Evolutionary conservation across 2,113 vertebrate species (phyloP).

Genomic region (Illadopsis cleaveri): DNA sequence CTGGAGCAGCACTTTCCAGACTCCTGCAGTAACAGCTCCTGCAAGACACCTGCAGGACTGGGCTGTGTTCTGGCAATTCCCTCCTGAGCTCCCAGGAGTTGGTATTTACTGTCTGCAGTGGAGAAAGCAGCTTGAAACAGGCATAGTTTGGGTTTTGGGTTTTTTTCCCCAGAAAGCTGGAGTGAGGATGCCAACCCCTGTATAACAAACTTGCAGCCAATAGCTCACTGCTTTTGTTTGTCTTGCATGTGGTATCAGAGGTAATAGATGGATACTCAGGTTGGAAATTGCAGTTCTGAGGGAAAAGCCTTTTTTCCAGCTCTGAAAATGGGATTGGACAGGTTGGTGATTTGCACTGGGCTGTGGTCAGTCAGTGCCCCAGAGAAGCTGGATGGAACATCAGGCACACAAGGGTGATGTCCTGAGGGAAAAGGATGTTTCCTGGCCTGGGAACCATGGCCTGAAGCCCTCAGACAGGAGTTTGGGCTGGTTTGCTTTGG

Average conservation of each 20-base stretch:
- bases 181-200: neutral
- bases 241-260: neutral
- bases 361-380: neutral
- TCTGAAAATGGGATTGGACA: fast-evolving
- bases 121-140: neutral
- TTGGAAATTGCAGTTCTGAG: neutral
- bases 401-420: neutral
- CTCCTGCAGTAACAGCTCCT: neutral
- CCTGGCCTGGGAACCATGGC: fast-evolving
- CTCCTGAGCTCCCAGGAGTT: neutral
- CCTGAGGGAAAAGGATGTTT: neutral
- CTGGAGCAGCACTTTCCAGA: neutral
- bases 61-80: neutral
- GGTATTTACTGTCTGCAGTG: neutral
- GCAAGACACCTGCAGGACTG: neutral
- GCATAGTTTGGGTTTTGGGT: neutral
- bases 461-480: neutral
- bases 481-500: neutral
- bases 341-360: neutral
- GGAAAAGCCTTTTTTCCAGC: neutral
- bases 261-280: neutral
- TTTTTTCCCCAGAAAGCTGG: neutral
- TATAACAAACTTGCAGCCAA: neutral
- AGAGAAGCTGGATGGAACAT: neutral
- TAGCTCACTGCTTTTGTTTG: neutral